Evolutionary conservation across 92 coral and sea anemone species (phyloP), one percentile per base, ranked within the genome.

Genomic region (Porites lobata): DNA sequence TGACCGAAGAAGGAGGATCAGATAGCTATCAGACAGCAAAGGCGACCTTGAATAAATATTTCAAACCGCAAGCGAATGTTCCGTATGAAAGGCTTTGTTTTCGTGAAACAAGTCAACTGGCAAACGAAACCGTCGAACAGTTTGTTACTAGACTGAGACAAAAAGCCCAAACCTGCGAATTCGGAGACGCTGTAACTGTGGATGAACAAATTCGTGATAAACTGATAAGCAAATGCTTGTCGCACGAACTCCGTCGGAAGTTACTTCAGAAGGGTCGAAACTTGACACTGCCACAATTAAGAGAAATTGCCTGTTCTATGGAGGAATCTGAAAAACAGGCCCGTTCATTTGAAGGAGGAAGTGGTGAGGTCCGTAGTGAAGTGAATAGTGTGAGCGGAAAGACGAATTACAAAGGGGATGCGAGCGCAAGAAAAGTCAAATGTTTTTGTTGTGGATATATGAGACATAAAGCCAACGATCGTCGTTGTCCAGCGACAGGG

Each of bases 131-230:
- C 22, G 22, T 21, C 22, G 22, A 21, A 21, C 22, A 21, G 22
- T 21, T 21, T 21, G 22, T 21, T 21, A 21, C 22, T 21, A 78
- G 94, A 76, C 71, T 91, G 26, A 80, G 88, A 74, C 94, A 85
- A 43, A 79, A 85, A 66, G 82, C 90, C 18, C 85, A 75, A 56
- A 81, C 80, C 17, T 81, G 84, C 57, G 94, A 86, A 62, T 91
- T 86, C 82, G 91, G 94, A 80, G 87, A 71, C 14, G 54, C 58
- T 22, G 10, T 47, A 3, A 86, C 85, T 14, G 70, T 89, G 19
- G 90, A 90, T 12, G 87, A 90, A 62, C 90, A 85, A 64, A 73
- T 90, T 72, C 81, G 93, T 11, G 87, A 84, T 64, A 81, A 89
- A 84, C 89, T 77, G 7, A 84, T 76, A 3, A 79, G 87, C 63